Percentiles rank a stretch among this genome's conserved stretches.
phyloP scores from a whole-genome alignment of 2,113 vertebrate species.

The Saguinus midas region DNA sequence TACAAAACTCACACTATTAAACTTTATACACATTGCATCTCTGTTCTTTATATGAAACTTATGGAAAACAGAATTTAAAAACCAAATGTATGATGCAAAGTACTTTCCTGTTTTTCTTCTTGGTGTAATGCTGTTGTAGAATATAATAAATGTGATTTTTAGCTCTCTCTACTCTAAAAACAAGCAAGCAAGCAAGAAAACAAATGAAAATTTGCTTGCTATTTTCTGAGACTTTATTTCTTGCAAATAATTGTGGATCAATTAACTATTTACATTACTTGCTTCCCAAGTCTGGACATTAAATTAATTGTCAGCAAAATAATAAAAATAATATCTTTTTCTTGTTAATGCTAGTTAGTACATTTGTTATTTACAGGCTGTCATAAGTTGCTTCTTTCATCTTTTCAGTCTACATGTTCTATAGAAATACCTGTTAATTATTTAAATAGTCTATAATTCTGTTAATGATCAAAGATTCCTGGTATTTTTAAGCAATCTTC shows the following conservation, averaged over 20 bases:
- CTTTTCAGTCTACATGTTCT: neutral
- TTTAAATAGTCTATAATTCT: slow-evolving; percentile 1
- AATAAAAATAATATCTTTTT: neutral
- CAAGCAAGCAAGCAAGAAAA: neutral
- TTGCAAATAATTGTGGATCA: neutral
- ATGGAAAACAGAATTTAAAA: neutral
- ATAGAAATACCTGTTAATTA: neutral
- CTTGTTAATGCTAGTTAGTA: neutral
- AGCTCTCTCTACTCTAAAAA: neutral
- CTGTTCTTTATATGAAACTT: neutral
- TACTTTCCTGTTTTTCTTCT: neutral
- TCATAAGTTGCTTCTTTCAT: neutral
- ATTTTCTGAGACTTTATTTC: slow-evolving; percentile 1
- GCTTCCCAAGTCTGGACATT: neutral
- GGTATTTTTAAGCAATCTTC: neutral
- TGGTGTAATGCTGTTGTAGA: neutral
- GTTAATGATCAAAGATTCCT: neutral
- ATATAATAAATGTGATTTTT: neutral
- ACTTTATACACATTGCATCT: neutral
- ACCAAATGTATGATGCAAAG: neutral
- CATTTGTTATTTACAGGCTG: neutral
- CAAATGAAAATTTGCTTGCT: neutral
- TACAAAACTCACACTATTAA: neutral
- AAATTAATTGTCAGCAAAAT: neutral
- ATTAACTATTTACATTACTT: neutral